Evolutionary conservation across 37 sponge, comb jelly and placozoan genomes (phyloP).

Genomic region (Cliona cf. orientalis): DNA sequence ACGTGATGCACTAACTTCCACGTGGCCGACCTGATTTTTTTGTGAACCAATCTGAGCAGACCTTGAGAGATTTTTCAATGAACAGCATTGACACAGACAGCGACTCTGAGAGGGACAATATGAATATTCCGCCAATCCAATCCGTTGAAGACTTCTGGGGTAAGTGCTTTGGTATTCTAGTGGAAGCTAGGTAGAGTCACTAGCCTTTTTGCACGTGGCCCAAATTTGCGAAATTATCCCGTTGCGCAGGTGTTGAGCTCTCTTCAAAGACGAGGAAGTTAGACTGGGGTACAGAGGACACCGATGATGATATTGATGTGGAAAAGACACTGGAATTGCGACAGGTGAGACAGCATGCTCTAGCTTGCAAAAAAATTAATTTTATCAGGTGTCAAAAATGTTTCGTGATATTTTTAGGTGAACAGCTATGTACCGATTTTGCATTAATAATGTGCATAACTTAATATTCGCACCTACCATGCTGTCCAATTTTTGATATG

Average conservation of each 20-base stretch:
- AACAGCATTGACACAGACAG: too few species aligned
- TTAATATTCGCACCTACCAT: not conserved
- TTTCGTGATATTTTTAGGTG: not conserved
- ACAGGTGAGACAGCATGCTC: conserved; percentile 43
- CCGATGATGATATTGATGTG: conserved; percentile 10
- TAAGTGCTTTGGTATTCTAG: not conserved
- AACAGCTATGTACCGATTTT: not conserved
- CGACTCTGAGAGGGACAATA: too few species aligned
- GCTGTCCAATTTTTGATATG: not conserved
- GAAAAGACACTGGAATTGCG: conserved; percentile 43
- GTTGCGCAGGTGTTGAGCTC: conserved; percentile 39
- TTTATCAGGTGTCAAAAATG: not conserved
- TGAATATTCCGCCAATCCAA: too few species aligned
- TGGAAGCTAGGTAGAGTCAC: not conserved
- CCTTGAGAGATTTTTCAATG: too few species aligned
- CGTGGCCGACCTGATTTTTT: too few species aligned
- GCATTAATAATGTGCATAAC: not conserved
- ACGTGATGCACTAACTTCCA: too few species aligned
- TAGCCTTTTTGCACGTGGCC: not conserved
- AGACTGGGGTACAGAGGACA: conserved; percentile 41
- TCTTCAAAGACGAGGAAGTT: conserved; percentile 9
- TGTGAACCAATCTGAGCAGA: too few species aligned
- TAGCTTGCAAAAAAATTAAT: too few species aligned
- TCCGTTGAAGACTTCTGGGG: conserved; percentile 43
- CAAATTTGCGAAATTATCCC: not conserved